Base-by-base conservation (phyloP, 2,113 vertebrate species). In the Probosciger aterrimus region DNA sequence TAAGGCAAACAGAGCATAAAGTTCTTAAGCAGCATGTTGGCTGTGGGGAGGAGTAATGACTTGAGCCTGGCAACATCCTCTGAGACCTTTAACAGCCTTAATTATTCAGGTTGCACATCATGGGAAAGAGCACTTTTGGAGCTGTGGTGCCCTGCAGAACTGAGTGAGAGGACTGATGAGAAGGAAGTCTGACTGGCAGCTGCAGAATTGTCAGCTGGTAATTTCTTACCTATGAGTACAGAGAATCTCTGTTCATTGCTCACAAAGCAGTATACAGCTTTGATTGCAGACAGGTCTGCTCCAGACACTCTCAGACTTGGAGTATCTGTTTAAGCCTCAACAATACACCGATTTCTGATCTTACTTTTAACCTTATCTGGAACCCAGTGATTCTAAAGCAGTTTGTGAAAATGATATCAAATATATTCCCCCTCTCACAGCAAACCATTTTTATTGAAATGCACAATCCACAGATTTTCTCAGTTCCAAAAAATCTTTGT, bases 1-100 rank as follows among this genome's bases (percentile, higher is more conserved):
- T 90, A 92, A 86, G 88, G 74, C 94, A 96, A 96, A 86, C 80
- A 95, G 91, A 95, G 92, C 92, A 92, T 86, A 75, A 96, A 92
- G 88, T 93, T 64, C 65, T 95, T 86, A 94, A 93, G 88, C 92
- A 92, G 83, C 92, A 35, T 78, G 76, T 88, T 86, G 65, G 83
- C 91, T 71, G 77, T 30, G 25, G 35, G 92, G 76, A 88, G 64
- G 35, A 55, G 37, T 95, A 95, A 94, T 92, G 71, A 81, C 53
- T 83, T 83, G 63, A 90, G 68, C 52, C 86, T 70, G 22, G 53
- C 62, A 41, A 27, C 71, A 74, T 88, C 79, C 59, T 81, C 59
- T 1, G 71, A 93, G 92, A 80, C 59, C 68, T 93, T 82, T 93
- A 59, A 77, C 53, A 83, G 49, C 70, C 62, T 92, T 53, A 81